Conservation (phyloP, 2,797 vertebrate species). For the Nyctibius grandis region DNA sequence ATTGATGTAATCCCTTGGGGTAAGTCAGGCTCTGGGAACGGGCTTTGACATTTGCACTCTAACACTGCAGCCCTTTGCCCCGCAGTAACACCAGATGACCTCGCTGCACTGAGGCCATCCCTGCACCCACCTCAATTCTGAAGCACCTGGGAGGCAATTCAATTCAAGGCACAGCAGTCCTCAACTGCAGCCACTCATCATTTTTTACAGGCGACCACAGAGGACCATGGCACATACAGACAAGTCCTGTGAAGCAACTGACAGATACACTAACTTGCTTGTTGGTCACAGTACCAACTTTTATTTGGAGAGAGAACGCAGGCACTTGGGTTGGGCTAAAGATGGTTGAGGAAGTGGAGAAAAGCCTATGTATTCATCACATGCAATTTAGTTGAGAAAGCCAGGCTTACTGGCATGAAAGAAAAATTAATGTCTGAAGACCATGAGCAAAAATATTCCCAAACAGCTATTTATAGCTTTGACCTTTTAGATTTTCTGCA, state of each 20-base stretch:
- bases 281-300: background rate
- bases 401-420: background rate
- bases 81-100: background rate
- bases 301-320: background rate
- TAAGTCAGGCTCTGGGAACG: background rate
- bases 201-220: background rate
- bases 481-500: conserved; percentile 63
- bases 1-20: background rate
- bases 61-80: background rate
- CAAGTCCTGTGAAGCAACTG: background rate
- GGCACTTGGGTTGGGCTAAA: background rate
- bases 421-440: conserved; percentile 31
- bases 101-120: background rate
- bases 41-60: background rate
- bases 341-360: background rate
- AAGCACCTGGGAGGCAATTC: background rate
- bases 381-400: background rate
- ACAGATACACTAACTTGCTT: background rate
- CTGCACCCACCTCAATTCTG: fast-evolving
- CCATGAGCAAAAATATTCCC: conserved; percentile 31
- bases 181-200: background rate
- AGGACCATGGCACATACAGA: background rate
- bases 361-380: background rate
- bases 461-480: conserved; percentile 57
- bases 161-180: background rate